phyloP scores from a whole-genome alignment of 2,888 invertebrate species.

The Pseudanteris insignis region DNA sequence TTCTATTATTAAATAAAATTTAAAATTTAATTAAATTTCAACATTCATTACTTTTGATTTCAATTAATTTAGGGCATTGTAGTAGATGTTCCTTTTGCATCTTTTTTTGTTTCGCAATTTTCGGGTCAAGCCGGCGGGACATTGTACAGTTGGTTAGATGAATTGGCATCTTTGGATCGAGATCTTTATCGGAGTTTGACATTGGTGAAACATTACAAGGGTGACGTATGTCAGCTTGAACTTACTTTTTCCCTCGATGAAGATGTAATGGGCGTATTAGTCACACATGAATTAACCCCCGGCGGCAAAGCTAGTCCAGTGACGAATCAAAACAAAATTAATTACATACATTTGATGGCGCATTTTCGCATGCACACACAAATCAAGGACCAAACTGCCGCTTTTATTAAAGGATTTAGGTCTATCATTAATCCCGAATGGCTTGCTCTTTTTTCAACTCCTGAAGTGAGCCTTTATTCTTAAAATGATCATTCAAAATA shows the following conservation, averaged over 20 bases:
- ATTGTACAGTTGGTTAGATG: constrained; percentile 96
- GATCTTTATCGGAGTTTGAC: constrained; percentile 96
- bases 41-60: background rate
- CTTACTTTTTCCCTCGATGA: constrained; percentile 97
- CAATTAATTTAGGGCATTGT: constrained; percentile 86
- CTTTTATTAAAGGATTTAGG: constrained; percentile 95
- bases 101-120: constrained; percentile 96
- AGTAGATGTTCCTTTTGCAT: constrained; percentile 98
- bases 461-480: constrained; percentile 78
- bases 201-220: constrained; percentile 93
- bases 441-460: constrained; percentile 93
- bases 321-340: constrained; percentile 97
- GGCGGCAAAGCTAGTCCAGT: constrained; percentile 94
- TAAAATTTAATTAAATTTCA: background rate
- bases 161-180: constrained; percentile 94
- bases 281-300: constrained; percentile 94
- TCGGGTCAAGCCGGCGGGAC: constrained; percentile 92
- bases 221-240: constrained; percentile 92
- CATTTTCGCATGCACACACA: constrained; percentile 98
- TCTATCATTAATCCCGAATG: constrained; percentile 95
- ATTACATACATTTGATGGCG: constrained; percentile 98
- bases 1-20: constrained; percentile 2
- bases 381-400: constrained; percentile 95
- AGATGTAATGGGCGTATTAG: constrained; percentile 90
- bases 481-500: no score